Percentiles rank a stretch among this genome's conserved stretches.
phyloP scores from a whole-genome alignment of 2,113 vertebrate genomes.

The Centropus unirufus region DNA sequence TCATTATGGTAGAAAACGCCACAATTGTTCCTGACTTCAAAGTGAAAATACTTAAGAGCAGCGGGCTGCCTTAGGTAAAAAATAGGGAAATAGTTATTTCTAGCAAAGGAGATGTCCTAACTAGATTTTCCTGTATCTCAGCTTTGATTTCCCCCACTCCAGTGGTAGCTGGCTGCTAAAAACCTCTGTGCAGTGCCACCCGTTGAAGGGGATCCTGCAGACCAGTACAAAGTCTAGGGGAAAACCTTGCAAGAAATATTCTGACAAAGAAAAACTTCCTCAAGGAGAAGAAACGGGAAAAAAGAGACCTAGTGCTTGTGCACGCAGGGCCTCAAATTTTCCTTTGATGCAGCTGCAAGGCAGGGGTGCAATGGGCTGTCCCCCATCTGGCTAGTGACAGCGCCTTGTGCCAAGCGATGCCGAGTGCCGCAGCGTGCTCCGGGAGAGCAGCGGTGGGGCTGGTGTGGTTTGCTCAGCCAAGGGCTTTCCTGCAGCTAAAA shows the following conservation, averaged over 20 bases:
- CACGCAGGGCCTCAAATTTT: neutral
- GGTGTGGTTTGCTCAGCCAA: neutral
- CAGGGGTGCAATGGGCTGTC: neutral
- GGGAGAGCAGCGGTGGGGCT: neutral
- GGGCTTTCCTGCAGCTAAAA: neutral
- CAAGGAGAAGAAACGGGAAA: neutral
- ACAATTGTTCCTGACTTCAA: neutral
- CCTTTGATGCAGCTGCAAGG: neutral
- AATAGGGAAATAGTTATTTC: constrained; percentile 29
- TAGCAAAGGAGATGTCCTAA: constrained; percentile 17
- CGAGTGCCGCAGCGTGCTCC: accelerated
- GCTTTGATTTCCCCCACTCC: constrained; percentile 1
- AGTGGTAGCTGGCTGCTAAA: neutral
- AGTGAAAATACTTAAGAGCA: constrained; percentile 10
- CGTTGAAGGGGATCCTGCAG: neutral
- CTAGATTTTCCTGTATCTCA: constrained; percentile 47
- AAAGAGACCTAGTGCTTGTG: neutral
- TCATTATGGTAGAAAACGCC: neutral
- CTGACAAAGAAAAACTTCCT: neutral
- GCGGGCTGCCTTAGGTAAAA: neutral
- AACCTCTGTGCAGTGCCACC: neutral
- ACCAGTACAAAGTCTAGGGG: neutral
- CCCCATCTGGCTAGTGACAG: neutral
- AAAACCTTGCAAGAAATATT: neutral
- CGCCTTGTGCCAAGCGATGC: accelerated